Base-by-base conservation (phyloP, 2,888 invertebrate genomes). In the Hypena proboscidalis region DNA sequence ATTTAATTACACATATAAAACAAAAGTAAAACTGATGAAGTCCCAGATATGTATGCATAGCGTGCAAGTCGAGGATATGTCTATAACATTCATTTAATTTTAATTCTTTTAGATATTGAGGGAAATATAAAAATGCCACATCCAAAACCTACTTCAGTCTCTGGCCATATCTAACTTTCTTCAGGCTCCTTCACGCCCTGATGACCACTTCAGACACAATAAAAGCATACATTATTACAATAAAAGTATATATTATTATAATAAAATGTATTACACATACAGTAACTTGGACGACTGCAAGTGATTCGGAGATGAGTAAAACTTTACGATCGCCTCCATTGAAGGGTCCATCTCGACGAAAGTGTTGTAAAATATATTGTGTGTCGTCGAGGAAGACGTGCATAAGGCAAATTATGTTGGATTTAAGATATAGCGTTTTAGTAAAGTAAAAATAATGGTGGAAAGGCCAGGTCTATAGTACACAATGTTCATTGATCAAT, bases 161-260 rank as follows among this genome's bases (percentile, higher is more conserved):
- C 8, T n/a, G 29, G 50, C 48, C 39, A 8, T 47, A 59, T 56
- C 50, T 50, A 60, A 64, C 61, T 64, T 62, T 60, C 61, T 53
- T 60, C 27, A 52, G 66, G 42, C 66, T 54, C 66, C 63, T 58
- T 65, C 62, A 58, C 52, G 47, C 52, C 26, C 46, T 55, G 58
- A 64, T 61, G 62, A 58, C 62, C 58, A 53, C 55, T 66, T 66
- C 44, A 53, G 55, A 58, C 62, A 52, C 58, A 61, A 58, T 66
- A 64, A 66, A 66, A 66, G 45, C 42, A 52, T 53, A 60, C 47
- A 60, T 62, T 56, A 60, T 62, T 59, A 48, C 38, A 59, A 62
- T 59, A 62, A 62, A 64, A 64, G 41, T 47, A 47, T 49, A 60
- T 52, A 62, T 56, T 36, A 46, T 32, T 52, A 56, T 41, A 56